Base-by-base conservation (phyloP, 2,113 vertebrate genomes). In the Morone chrysops region DNA sequence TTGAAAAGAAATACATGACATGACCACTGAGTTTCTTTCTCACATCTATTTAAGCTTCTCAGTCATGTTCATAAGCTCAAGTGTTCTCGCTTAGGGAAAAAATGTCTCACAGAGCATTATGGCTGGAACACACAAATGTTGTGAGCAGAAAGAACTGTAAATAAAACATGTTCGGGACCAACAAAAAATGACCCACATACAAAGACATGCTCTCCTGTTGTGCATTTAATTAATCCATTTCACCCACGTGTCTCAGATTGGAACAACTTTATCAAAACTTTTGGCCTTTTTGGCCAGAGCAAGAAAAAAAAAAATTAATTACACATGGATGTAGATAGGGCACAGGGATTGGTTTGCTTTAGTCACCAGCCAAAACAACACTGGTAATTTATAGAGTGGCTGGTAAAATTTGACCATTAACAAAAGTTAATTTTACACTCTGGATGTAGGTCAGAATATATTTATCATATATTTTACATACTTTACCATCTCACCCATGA, bases 211-310 rank as follows among this genome's bases (percentile, higher is more conserved):
- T 77, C 53, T 73, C 51, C 60, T 68, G 54, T 62, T 69, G 60
- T 20, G 43, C 22, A 54, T 71, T 73, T 65, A 36, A 70, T 80
- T 65, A 36, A 70, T 80, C 71, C 45, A 59, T 73, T 89, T 90
- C 79, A 86, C 51, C 36, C 70, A 75, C 81, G 89, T 84, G 40
- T 74, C 70, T 74, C 78, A 80, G 66, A 70, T 82, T 82, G 86
- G 70, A 83, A 77, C 61, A 80, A 72, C 65, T 86, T 73, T 82
- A 54, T 78, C 45, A 86, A 73, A 80, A 88, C 22, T 60, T 38
- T 25, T 36, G 60, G 20, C 54, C 20, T 25, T 57, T 43, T 62
- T 76, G 59, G 13, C 14, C 11, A 53, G 62, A 57, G 50, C 75
- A 67, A 78, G 12, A 8, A 22, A 16, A 50, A 50, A 50, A 51